phyloP scores from a whole-genome alignment of 2,888 invertebrate genomes.

The Fissipunctia ypsillon region DNA sequence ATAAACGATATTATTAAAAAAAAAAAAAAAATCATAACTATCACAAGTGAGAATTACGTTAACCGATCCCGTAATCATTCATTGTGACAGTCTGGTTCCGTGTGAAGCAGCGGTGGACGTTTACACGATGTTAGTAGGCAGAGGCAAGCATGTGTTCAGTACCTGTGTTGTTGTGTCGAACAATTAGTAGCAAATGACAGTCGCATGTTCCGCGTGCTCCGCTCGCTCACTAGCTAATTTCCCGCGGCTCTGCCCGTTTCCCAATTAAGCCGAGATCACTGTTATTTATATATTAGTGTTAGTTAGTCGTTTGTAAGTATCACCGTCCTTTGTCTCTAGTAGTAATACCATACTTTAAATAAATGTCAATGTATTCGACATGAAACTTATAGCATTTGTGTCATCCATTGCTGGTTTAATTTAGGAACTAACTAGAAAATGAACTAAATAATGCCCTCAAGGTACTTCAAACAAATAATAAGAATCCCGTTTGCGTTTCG shows the following conservation, averaged over 20 bases:
- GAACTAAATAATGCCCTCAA: background rate
- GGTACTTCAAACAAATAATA: background rate
- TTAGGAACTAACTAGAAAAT: background rate
- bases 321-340: background rate
- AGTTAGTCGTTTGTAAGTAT: background rate
- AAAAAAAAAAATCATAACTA: too few relatives aligned
- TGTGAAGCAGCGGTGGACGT: too few relatives aligned
- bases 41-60: background rate
- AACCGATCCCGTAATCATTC: background rate
- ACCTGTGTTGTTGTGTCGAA: background rate
- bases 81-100: background rate
- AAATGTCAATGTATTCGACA: background rate
- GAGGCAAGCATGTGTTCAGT: background rate
- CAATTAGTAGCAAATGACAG: background rate
- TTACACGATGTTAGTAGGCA: background rate
- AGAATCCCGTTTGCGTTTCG: conserved; percentile 24
- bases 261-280: conserved; percentile 71
- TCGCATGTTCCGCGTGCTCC: background rate
- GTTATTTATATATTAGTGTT: conserved; percentile 71
- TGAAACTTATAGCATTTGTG: background rate
- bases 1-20: too few relatives aligned
- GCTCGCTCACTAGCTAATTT: conserved; percentile 67
- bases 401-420: background rate
- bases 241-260: conserved; percentile 69
- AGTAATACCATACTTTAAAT: background rate